Evolutionary conservation across 2,888 invertebrate genomes (phyloP).

Genomic region (Caenorhabditis angaria): DNA sequence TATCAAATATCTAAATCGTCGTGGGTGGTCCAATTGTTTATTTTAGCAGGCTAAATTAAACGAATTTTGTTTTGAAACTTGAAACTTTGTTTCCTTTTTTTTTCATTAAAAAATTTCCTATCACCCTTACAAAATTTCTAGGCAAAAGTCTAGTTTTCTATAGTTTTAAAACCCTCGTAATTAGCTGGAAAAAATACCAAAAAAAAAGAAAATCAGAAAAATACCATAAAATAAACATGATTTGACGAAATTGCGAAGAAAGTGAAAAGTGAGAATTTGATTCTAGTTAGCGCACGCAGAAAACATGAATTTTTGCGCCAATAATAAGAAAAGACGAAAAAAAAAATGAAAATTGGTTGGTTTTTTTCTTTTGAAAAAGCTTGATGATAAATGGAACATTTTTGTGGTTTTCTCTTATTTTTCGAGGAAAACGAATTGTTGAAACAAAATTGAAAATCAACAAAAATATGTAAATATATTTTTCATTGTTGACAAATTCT

Average conservation of each 20-base stretch:
- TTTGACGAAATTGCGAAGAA: slow-evolving; percentile 24
- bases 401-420: not conserved
- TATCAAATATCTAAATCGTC: no score
- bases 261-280: slow-evolving; percentile 12
- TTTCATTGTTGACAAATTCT: no score
- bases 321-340: not conserved
- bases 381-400: slow-evolving; percentile 18
- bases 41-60: no score
- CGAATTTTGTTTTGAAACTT: not conserved
- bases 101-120: not conserved
- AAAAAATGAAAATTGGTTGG: slow-evolving; percentile 14
- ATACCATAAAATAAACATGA: slow-evolving; percentile 3
- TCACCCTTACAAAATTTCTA: not conserved
- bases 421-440: not conserved
- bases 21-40: no score
- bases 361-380: slow-evolving; percentile 21
- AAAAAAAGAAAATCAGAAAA: no score
- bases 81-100: not conserved
- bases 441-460: not conserved
- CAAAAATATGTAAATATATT: no score
- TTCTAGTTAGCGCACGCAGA: slow-evolving; percentile 17
- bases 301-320: not conserved
- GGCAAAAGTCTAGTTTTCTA: no score
- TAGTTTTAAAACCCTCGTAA: no score
- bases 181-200: no score